phyloP scores from a whole-genome alignment of 2,888 invertebrate species.

The Empis stercorea region DNA sequence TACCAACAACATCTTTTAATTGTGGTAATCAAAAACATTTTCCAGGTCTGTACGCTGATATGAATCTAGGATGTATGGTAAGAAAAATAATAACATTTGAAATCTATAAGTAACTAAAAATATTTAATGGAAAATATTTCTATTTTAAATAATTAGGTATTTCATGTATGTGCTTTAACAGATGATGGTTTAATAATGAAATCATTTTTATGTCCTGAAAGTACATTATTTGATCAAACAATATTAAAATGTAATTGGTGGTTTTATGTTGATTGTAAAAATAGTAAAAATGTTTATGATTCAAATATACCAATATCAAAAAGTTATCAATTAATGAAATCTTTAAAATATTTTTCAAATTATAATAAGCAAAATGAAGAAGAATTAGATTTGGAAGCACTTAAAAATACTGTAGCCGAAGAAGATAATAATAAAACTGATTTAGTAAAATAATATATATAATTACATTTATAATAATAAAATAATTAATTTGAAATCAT shows the following conservation, averaged over 20 bases:
- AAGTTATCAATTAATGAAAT: slow-evolving; percentile 84
- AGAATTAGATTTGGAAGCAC: slow-evolving; percentile 15
- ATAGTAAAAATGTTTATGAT: slow-evolving; percentile 66
- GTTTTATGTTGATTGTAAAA: slow-evolving; percentile 85
- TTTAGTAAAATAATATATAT: too few relatives aligned
- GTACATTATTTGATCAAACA: slow-evolving; percentile 81
- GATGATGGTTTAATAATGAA: slow-evolving; percentile 83
- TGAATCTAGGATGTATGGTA: slow-evolving; percentile 82
- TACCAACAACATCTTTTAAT: slow-evolving; percentile 71
- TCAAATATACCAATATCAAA: slow-evolving; percentile 85
- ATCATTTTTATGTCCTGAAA: slow-evolving; percentile 82
- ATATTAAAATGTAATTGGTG: slow-evolving; percentile 89
- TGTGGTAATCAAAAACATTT: slow-evolving; percentile 85
- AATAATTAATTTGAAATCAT: too few relatives aligned
- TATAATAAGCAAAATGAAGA: slow-evolving; percentile 48
- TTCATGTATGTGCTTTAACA: slow-evolving; percentile 81
- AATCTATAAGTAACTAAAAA: neutral
- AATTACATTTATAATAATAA: too few relatives aligned
- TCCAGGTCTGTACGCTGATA: slow-evolving; percentile 78
- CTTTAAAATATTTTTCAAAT: slow-evolving; percentile 74
- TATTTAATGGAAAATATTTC: neutral
- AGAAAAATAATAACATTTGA: slow-evolving; percentile 21
- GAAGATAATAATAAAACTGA: neutral
- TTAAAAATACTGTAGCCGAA: slow-evolving; percentile 15
- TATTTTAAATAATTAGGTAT: slow-evolving; percentile 64